These are phyloP conservation scores for Ophion ellenae DNA, from an alignment of 2,888 invertebrate species.

Conservation along the genomic window DNA sequence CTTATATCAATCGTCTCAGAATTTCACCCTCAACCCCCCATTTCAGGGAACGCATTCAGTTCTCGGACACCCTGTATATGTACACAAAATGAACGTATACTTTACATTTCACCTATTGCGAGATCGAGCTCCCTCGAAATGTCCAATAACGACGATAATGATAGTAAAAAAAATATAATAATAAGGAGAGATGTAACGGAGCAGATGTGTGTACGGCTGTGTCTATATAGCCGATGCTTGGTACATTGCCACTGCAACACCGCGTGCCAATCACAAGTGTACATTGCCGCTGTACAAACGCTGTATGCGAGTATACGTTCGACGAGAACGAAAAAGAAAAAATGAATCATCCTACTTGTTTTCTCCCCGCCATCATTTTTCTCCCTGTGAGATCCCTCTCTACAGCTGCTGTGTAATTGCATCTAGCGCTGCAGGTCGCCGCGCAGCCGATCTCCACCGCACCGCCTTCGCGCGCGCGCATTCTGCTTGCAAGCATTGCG, in stretches of 20 bases:
- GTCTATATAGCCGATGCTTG: neutral
- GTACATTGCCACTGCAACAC: slow-evolving; percentile 39
- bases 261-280: slow-evolving; percentile 46
- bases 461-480: neutral
- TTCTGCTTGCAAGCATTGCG: slow-evolving; percentile 15
- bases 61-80: too few relatives aligned
- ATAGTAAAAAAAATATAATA: slow-evolving; percentile 13
- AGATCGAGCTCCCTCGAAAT: slow-evolving; percentile 27
- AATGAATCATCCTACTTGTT: slow-evolving; percentile 58
- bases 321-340: slow-evolving; percentile 30
- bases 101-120: slow-evolving; percentile 37
- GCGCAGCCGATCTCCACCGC: slow-evolving; percentile 15
- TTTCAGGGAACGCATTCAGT: too few relatives aligned
- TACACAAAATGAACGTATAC: neutral
- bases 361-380: slow-evolving; percentile 37
- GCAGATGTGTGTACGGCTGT: slow-evolving; percentile 1
- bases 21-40: too few relatives aligned
- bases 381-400: slow-evolving; percentile 19
- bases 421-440: neutral
- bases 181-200: slow-evolving; percentile 31
- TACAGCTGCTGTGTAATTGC: slow-evolving; percentile 44
- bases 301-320: slow-evolving; percentile 1
- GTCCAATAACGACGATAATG: slow-evolving; percentile 29
- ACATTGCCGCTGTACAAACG: neutral
- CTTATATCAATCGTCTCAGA: too few relatives aligned